Evolutionary conservation across 1,140 invertebrate species (phyloP).

Genomic region (Cyclina sinensis): DNA sequence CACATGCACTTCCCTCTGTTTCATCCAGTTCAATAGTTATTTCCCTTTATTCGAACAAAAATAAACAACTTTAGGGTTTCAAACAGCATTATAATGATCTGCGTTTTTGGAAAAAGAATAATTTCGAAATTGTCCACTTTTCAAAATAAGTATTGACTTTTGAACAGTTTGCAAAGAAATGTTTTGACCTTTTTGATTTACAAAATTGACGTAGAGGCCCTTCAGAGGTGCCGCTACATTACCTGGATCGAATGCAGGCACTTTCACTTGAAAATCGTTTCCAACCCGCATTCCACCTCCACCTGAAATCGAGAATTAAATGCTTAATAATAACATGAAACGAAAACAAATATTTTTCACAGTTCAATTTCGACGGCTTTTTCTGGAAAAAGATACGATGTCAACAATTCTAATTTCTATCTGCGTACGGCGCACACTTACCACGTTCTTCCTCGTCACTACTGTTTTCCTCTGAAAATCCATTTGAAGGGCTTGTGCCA

Average conservation of each 20-base stretch:
- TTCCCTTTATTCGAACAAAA: too few relatives aligned
- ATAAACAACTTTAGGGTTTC: too few relatives aligned
- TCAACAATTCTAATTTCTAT: conserved; percentile 8
- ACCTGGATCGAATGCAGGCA: conserved; percentile 92
- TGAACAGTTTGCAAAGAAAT: too few relatives aligned
- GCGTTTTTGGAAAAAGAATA: too few relatives aligned
- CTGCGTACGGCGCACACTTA: conserved; percentile 31
- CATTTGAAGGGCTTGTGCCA: conserved; percentile 94
- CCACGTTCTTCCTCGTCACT: conserved; percentile 73
- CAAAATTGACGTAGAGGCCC: not conserved
- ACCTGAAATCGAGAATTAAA: conserved; percentile 88
- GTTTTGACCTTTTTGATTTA: too few relatives aligned
- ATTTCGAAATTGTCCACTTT: too few relatives aligned
- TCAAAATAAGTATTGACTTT: too few relatives aligned
- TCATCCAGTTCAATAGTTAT: too few relatives aligned
- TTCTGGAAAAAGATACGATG: not conserved
- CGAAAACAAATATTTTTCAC: not conserved
- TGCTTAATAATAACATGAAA: not conserved
- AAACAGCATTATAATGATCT: too few relatives aligned
- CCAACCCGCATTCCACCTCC: conserved; percentile 98
- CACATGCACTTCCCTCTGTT: too few relatives aligned
- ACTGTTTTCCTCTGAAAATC: conserved; percentile 90
- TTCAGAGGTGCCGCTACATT: conserved; percentile 70
- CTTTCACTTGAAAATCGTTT: conserved; percentile 96
- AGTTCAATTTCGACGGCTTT: too few relatives aligned